A percentile compares a stretch with the other conserved stretches of the same genome.
phyloP scores from a whole-genome alignment of 2,888 invertebrate species.

The Netelia melanura region DNA sequence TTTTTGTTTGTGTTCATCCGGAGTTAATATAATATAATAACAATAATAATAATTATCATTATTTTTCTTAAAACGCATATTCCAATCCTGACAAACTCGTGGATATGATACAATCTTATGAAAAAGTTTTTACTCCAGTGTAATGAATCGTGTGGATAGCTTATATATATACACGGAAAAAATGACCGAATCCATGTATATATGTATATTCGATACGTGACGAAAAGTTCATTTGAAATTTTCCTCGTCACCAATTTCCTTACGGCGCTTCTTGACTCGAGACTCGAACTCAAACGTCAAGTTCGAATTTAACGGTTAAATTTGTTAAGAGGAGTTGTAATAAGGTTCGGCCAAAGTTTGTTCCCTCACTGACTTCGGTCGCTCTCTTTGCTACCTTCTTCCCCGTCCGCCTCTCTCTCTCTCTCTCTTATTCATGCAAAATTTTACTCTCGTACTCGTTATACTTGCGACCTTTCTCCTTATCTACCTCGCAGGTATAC shows the following conservation, averaged over 20 bases:
- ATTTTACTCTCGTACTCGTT: constrained; percentile 50
- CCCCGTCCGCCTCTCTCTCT: constrained; percentile 37
- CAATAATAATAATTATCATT: too few species aligned
- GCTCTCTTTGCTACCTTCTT: constrained; percentile 51
- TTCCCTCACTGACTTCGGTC: constrained; percentile 70
- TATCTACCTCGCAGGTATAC: constrained; percentile 29
- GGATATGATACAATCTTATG: too few species aligned
- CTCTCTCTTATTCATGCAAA: constrained; percentile 39
- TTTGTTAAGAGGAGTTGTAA: constrained; percentile 81
- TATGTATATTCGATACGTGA: constrained; percentile 45
- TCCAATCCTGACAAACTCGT: too few species aligned
- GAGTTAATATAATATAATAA: too few species aligned
- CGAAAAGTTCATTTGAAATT: constrained; percentile 55
- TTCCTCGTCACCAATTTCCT: constrained; percentile 52
- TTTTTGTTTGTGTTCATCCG: too few species aligned
- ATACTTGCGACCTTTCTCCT: constrained; percentile 19
- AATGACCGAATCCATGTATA: background rate
- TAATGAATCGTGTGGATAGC: too few species aligned
- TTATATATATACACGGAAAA: background rate
- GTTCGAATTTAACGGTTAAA: constrained; percentile 80
- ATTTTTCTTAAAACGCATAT: too few species aligned
- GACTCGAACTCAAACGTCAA: constrained; percentile 79
- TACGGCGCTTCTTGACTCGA: constrained; percentile 45
- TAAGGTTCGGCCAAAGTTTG: constrained; percentile 80
- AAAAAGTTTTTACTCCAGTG: too few species aligned